These are phyloP conservation scores for Aegypius monachus DNA, from an alignment of 2,113 vertebrate species.

Conservation along the genomic window DNA sequence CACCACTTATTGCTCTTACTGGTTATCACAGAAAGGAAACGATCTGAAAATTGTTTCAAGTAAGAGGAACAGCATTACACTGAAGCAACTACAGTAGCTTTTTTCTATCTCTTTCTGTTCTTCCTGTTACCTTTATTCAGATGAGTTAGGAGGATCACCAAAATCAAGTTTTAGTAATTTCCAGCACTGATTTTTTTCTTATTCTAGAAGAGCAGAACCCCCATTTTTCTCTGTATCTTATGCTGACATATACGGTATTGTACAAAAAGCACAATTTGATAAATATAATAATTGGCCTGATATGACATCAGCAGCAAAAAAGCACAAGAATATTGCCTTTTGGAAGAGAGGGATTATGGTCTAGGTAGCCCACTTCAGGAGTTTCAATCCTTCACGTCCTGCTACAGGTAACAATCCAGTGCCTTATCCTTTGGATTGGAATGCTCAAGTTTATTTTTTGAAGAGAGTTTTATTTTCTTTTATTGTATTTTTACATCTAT, in stretches of 20 bases:
- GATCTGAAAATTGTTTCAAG: background rate
- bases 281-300: background rate
- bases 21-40: background rate
- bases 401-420: background rate
- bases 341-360: background rate
- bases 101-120: background rate
- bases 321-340: background rate
- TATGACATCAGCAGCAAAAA: background rate
- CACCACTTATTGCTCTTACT: background rate
- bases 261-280: background rate
- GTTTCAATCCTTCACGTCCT: background rate
- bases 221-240: background rate
- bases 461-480: background rate
- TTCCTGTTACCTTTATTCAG: background rate
- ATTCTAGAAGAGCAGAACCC: background rate
- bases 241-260: background rate
- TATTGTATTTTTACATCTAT: background rate
- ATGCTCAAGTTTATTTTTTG: background rate
- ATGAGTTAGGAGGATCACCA: background rate
- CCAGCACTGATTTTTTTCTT: background rate
- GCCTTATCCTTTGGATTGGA: background rate
- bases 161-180: background rate
- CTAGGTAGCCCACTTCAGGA: background rate
- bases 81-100: background rate
- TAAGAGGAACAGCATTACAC: background rate